Evolutionary conservation across 1,140 invertebrate species (phyloP), one percentile per base, ranked within the genome.

Genomic region (Druon quercuslanigerum): DNA sequence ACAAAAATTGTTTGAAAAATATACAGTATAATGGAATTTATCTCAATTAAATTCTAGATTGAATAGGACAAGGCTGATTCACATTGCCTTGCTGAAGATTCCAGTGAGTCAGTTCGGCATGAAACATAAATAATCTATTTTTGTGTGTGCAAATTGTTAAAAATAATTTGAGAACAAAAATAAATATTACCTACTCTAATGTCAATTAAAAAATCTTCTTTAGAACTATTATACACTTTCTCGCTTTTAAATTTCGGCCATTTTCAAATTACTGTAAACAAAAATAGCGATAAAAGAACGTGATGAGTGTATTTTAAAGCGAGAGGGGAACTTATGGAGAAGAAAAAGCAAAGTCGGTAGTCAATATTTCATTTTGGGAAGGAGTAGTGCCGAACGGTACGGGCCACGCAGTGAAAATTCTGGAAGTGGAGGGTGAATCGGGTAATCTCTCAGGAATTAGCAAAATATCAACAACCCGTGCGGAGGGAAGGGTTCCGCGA

Each of bases 391-490:
- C 17, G n/a, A 54, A 19, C 17, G 52, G 52, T n/a, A 46, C 7
- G 40, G 40, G 40, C 40, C 40, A 54, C 52, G 17, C 52, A n/a
- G 52, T 54, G 52, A 54, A 54, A 54, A 54, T 54, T 54, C 40
- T 46, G 40, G 40, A 46, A 46, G 11, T 40, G 16, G 60, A 20
- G 60, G 60, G 19, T 14, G 60, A 16, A 19, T 70, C 25, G 60
- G 60, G 50, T 19, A 33, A 46, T 56, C 54, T 56, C 54, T 66
- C 60, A 66, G 60, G 60, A 66, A 66, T 66, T 66, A 66, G 60
- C 60, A 66, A 66, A 66, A 66, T 66, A 66, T 66, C 60, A 66
- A 66, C 60, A 66, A 66, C 60, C 25, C 33, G 60, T 66, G 78
- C 74, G 54, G 71, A 56, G 60, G 74, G 66, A 75, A 75, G 70